Evolutionary conservation across 2,113 vertebrate genomes (phyloP).

Genomic region (Atlantisia rogersi): DNA sequence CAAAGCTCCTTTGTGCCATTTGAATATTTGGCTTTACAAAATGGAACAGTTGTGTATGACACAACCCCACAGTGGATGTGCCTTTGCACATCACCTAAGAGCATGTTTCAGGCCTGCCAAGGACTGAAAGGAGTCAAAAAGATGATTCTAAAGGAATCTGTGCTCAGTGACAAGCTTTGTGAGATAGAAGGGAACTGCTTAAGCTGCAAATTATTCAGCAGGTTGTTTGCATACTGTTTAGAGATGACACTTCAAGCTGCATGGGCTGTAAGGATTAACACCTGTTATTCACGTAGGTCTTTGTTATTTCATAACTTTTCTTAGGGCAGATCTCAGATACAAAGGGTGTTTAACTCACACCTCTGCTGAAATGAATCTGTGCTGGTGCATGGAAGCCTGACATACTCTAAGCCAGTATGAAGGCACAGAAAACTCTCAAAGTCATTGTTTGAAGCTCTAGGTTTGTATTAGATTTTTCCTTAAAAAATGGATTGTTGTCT

Average conservation of each 20-base stretch:
- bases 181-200: neutral
- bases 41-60: neutral
- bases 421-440: neutral
- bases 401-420: neutral
- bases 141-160: neutral
- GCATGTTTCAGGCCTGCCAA: neutral
- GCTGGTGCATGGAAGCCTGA: neutral
- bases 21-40: neutral
- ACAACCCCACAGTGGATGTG: neutral
- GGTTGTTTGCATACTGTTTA: neutral
- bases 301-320: neutral
- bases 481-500: neutral
- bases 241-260: neutral
- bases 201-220: neutral
- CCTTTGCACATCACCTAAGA: neutral
- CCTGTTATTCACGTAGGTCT: neutral
- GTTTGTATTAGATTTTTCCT: neutral
- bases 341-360: neutral
- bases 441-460: neutral
- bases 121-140: neutral
- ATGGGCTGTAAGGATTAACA: neutral
- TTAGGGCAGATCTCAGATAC: neutral
- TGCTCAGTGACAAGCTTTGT: neutral
- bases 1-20: neutral
- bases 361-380: neutral